phyloP scores from a whole-genome alignment of 2,797 vertebrate species.

The Pteropus rufus region DNA sequence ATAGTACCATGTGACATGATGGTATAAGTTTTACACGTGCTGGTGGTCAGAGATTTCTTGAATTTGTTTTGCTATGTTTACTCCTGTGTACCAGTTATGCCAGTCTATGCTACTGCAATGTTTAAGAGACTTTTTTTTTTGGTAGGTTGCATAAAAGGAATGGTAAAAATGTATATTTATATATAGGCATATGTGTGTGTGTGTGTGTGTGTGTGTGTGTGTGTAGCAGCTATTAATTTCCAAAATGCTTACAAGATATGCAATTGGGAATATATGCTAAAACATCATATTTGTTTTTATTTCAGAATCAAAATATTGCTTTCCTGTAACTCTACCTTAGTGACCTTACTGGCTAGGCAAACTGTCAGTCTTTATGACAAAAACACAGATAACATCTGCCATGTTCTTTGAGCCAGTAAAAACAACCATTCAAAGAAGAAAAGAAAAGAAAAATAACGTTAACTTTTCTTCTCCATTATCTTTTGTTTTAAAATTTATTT shows the following conservation, averaged over 20 bases:
- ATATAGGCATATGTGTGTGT: no score
- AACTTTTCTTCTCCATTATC: background rate
- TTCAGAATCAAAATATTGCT: background rate
- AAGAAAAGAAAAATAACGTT: conserved; percentile 55
- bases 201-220: no score
- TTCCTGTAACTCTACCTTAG: background rate
- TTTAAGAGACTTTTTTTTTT: background rate
- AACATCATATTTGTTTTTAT: background rate
- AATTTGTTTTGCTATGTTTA: conserved; percentile 17
- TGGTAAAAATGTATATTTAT: background rate
- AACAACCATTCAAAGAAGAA: conserved; percentile 45
- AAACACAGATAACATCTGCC: conserved; percentile 53
- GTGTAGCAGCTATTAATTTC: background rate
- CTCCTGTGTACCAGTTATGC: background rate
- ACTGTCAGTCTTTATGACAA: conserved; percentile 51
- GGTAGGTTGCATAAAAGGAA: background rate
- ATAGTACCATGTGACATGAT: background rate
- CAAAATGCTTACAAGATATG: background rate
- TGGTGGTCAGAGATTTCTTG: background rate
- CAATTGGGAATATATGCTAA: conserved; percentile 16
- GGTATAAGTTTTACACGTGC: background rate
- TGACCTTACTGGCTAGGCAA: background rate
- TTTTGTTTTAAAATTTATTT: conserved; percentile 32
- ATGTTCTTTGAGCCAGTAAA: conserved; percentile 50
- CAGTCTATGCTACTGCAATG: background rate